Evolutionary conservation across 2,113 vertebrate species (phyloP), one percentile per base, ranked within the genome.

Genomic region (Corynorhinus townsendii): DNA sequence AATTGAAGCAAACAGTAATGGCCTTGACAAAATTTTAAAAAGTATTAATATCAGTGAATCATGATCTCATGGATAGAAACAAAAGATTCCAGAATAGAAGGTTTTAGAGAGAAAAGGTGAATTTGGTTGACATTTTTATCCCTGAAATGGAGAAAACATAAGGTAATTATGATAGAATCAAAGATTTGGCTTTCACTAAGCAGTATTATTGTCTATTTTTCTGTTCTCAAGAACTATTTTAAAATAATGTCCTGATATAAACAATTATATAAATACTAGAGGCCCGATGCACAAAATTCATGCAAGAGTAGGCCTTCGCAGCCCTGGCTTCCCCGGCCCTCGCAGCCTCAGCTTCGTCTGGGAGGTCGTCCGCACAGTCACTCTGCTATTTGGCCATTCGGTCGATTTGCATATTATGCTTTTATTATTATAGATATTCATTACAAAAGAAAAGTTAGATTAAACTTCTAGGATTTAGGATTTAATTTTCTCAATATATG

Each of bases 161-260:
- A 75, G 26, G n/a, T n/a, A 54, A 54, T 54, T 82, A 86, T 71
- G 84, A 94, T 43, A 71, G 43, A 96, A 92, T 64, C 30, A 68
- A 92, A 9, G 35, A 81, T 69, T 45, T 69, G 52, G 56, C 10
- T 54, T 38, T 89, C 26, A 77, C 3, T 56, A 62, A 69, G 26
- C 4, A 86, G 11, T 59, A 59, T 52, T 77, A 64, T 28, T 45
- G 43, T 80, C 20, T 86, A n/a, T 47, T n/a, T 76, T 80, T 56
- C 35, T 33, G 17, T 85, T 92, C 38, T 66, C 90, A 56, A 92
- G 59, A 93, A 86, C 17, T 43, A 66, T 66, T 82, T 86, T 88
- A 45, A 90, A 92, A 90, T 93, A 81, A 80, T 85, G 56, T 33
- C 43, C 17, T 22, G 5, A 80, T 72, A 71, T 84, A 75, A 47